Conservation (phyloP, 2,888 invertebrate genomes). For the Rhyacophila evoluta region DNA sequence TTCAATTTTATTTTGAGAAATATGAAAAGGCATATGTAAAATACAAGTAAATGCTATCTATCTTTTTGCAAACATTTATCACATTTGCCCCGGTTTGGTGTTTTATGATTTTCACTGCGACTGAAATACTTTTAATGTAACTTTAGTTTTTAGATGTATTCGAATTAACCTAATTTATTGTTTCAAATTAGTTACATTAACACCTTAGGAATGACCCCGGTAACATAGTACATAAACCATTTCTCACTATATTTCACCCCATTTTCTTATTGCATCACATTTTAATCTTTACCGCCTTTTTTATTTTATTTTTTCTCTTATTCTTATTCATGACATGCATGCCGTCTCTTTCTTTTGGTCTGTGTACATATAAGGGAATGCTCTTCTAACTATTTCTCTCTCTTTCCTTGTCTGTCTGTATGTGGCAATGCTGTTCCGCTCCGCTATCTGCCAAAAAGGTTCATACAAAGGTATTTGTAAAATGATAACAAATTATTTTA, state of each 20-base stretch:
- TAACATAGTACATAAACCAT: conserved; percentile 1
- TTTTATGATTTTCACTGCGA: neutral
- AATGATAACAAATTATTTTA: conserved; percentile 51
- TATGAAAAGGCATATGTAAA: no score
- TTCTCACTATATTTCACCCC: neutral
- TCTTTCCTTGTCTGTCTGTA: conserved; percentile 76
- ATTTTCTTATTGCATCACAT: conserved; percentile 1
- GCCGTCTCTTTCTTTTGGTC: conserved; percentile 42
- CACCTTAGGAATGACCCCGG: conserved; percentile 4
- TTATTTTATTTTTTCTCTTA: neutral
- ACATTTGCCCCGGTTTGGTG: neutral
- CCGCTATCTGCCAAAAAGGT: conserved; percentile 75
- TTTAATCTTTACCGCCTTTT: conserved; percentile 3
- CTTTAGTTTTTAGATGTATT: no score
- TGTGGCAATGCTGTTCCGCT: conserved; percentile 77
- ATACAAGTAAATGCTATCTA: no score
- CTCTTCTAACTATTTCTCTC: conserved; percentile 76
- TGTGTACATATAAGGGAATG: conserved; percentile 67
- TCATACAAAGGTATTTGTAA: conserved; percentile 68
- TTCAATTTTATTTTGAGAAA: no score
- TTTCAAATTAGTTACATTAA: neutral
- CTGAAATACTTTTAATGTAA: neutral
- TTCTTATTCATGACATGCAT: conserved; percentile 44
- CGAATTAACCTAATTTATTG: neutral
- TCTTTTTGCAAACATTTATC: no score